A percentile compares a stretch with the other conserved stretches of the same genome.
These are phyloP conservation scores for Eubasilissa regina DNA, from an alignment of 1,140 invertebrate genomes.

Conservation along the genomic window DNA sequence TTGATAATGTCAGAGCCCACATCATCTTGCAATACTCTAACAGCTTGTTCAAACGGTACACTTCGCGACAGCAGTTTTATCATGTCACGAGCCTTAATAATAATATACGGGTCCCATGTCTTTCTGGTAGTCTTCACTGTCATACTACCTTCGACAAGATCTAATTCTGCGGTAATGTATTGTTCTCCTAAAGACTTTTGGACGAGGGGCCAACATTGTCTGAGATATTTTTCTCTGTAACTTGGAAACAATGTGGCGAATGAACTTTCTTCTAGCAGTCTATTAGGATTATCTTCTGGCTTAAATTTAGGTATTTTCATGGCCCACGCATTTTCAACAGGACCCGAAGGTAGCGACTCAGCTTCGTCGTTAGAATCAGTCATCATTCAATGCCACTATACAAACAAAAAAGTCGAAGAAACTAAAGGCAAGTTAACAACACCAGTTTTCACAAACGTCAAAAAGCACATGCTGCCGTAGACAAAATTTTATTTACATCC, in stretches of 20 bases:
- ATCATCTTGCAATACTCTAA: constrained; percentile 90
- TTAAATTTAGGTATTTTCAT: constrained; percentile 93
- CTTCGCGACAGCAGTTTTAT: constrained; percentile 96
- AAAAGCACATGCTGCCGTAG: too few relatives aligned
- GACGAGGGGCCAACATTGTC: constrained; percentile 96
- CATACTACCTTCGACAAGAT: constrained; percentile 96
- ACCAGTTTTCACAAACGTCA: too few relatives aligned
- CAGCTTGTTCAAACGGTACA: constrained; percentile 97
- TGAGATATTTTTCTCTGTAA: constrained; percentile 97
- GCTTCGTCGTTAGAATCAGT: constrained; percentile 59
- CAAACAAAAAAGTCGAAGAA: too few relatives aligned
- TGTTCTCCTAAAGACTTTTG: constrained; percentile 87
- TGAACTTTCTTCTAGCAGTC: constrained; percentile 77
- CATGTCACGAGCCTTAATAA: constrained; percentile 97
- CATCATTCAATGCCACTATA: background rate
- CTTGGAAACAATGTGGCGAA: constrained; percentile 83
- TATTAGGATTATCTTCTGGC: constrained; percentile 90
- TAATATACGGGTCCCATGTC: constrained; percentile 99
- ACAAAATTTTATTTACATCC: too few relatives aligned
- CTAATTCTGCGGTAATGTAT: constrained; percentile 91
- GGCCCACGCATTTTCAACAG: constrained; percentile 89
- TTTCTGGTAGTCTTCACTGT: constrained; percentile 95
- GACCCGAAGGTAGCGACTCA: constrained; percentile 65
- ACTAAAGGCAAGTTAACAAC: too few relatives aligned
- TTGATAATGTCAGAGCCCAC: constrained; percentile 97